Base-by-base conservation (phyloP, 2,888 invertebrate species). In the Neoascia interrupta region DNA sequence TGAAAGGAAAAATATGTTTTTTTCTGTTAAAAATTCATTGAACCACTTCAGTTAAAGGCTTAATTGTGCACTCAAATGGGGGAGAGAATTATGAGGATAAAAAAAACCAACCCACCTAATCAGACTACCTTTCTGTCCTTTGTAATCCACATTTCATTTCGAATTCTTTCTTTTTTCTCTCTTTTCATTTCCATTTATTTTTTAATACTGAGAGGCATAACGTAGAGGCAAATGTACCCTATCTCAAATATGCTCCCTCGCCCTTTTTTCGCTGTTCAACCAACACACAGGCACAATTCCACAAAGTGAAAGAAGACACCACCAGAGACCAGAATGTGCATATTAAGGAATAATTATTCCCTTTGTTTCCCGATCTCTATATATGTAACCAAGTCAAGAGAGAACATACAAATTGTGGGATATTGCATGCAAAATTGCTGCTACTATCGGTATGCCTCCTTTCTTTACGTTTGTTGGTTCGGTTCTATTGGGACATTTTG, bases 11-110 rank as follows among this genome's bases (percentile, higher is more conserved):
- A 10, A 0, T 26, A 10, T 19, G 31, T 39, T 10, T 11, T 21
- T 10, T 49, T 36, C 16, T 37, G 26, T 28, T 13, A 23, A 47
- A 26, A 70, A 76, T 70, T 64, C 76, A 70, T 49, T 76, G 76
- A 76, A 76, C 53, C 70, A 70, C 56, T 76, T 70, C 58, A 69
- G 58, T 70, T 70, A 70, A 76, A 70, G 64, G 70, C 53, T 64
- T 76, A 76, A 76, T 76, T 76, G 64, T 70, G 64, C 69, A 76
- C 70, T 76, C 76, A 58, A 76, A 47, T 70, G 70, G 47, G 36
- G 19, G 41, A 23, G 41, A 19, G 11, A 23, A 54, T 23, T 23
- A 37, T 6, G 23, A 64, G 56, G 37, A 18, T 28, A 31, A 19
- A 72, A 23, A 53, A 31, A 60, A 49, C 21, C 39, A 53, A 21